Evolutionary conservation across 2,113 vertebrate genomes (phyloP), one percentile per base, ranked within the genome.

Genomic region (Barbus barbus): DNA sequence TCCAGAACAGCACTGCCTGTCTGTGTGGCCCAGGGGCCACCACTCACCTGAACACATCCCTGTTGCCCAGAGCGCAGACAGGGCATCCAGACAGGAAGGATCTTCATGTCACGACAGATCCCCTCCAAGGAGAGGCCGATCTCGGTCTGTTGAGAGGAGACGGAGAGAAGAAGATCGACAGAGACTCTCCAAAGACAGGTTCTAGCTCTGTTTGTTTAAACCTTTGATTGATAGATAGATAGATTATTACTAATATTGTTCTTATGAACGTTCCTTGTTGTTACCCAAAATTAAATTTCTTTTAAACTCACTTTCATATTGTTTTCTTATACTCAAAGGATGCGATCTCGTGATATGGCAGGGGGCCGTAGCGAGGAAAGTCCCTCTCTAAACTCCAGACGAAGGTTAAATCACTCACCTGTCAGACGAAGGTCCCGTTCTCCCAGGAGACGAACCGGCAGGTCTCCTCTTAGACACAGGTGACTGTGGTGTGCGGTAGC

Each of bases 391-490:
- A 16, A 53, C 44, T 85, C 69, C n/a, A 83, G 78, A 44, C 90
- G 93, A 46, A 90, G 94, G 56, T n/a, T 90, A 26, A 95, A 93
- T 51, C 93, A 93, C 28, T 94, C 94, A 0, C 93, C 94, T 16
- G 71, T 94, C 0, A 91, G 93, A 73, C 87, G 94, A 5, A 86
- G 93, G 84, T 93, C 93, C n/a, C 95, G 93, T 0, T 97, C 97
- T 0, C 97, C 88, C 1, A 92, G 97, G 18, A 94, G 97, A 71
- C 95, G 95, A 0, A 96, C 96, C 87, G 97, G 97, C 91, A 92
- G 96, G 82, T 97, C 97, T 88, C 97, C 96, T 51, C 88, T 93
- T 14, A 81, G 94, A 81, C 95, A 95, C 91, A 96, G 97, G 97
- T 99, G 92, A 93, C 48, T 73, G 46, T 48, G 7, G 4, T 9